These are phyloP conservation scores for Pygocentrus nattereri DNA, from an alignment of 2,797 vertebrate genomes.

Conservation along the genomic window DNA sequence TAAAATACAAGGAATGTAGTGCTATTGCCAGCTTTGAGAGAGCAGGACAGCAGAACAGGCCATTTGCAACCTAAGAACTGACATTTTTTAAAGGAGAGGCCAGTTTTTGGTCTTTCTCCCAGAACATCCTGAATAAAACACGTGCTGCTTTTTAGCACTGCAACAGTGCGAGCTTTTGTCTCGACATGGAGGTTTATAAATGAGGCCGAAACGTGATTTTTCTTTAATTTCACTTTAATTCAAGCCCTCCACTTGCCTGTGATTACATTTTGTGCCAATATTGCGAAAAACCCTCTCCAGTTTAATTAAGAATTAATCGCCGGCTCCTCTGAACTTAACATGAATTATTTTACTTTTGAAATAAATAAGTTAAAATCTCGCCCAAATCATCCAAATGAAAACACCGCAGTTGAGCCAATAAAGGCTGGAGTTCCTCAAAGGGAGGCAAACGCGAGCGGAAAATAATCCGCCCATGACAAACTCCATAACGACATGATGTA, in stretches of 20 bases:
- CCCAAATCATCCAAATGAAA: constrained; percentile 13
- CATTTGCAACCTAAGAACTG: no score
- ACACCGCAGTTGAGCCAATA: no score
- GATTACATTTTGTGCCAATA: constrained; percentile 36
- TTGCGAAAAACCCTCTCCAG: constrained; percentile 39
- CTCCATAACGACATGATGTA: constrained; percentile 23
- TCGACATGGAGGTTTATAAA: background rate
- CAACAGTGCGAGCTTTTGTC: background rate
- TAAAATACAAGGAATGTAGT: no score
- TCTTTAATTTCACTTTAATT: background rate
- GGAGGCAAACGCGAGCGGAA: background rate
- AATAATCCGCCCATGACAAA: constrained; percentile 25
- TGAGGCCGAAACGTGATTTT: background rate
- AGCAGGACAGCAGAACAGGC: no score
- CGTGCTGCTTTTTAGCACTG: background rate
- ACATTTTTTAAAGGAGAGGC: no score
- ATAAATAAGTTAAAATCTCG: constrained; percentile 15
- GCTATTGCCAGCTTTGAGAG: no score
- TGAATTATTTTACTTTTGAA: constrained; percentile 27
- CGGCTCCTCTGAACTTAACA: constrained; percentile 29
- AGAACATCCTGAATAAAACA: background rate
- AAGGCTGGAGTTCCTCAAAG: constrained; percentile 5
- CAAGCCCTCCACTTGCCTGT: constrained; percentile 10
- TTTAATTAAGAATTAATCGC: constrained; percentile 46
- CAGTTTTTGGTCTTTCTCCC: background rate